phyloP scores from a whole-genome alignment of 2,888 invertebrate genomes.

The Caenorhabditis sp. region DNA sequence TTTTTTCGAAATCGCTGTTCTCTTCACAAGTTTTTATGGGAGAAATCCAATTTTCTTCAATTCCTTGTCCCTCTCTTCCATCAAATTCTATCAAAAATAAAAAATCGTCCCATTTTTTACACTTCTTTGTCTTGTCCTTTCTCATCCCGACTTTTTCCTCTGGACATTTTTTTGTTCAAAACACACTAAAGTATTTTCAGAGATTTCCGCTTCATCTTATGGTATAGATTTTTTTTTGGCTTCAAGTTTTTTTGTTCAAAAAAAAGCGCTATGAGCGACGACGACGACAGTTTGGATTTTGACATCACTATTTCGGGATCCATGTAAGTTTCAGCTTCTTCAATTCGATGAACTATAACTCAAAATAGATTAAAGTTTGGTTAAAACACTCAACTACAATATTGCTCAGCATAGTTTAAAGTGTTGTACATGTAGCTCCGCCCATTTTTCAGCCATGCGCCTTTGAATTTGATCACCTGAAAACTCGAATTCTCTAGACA shows the following conservation, averaged over 20 bases:
- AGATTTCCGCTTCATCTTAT: too few species aligned
- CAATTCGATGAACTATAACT: neutral
- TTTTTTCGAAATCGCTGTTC: neutral
- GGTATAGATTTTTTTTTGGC: too few species aligned
- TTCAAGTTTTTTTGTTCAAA: neutral
- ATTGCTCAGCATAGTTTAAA: too few species aligned
- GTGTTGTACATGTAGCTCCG: too few species aligned
- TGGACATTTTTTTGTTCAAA: too few species aligned
- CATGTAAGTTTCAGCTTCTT: slow-evolving; percentile 48
- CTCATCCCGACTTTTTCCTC: neutral
- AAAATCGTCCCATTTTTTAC: neutral
- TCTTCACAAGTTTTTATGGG: neutral
- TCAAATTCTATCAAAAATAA: neutral
- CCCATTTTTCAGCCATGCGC: too few species aligned
- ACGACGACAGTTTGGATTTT: slow-evolving; percentile 64
- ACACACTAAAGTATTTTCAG: too few species aligned
- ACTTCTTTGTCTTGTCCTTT: neutral
- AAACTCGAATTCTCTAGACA: neutral
- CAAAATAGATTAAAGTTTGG: too few species aligned
- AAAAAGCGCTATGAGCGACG: slow-evolving; percentile 19
- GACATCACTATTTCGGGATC: slow-evolving; percentile 66
- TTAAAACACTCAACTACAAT: too few species aligned
- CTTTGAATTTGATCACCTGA: neutral
- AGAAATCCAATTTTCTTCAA: slow-evolving; percentile 3
- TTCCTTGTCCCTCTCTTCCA: neutral